These are phyloP conservation scores for Tipula vernalis DNA, from an alignment of 2,888 invertebrate genomes.

Conservation along the genomic window DNA sequence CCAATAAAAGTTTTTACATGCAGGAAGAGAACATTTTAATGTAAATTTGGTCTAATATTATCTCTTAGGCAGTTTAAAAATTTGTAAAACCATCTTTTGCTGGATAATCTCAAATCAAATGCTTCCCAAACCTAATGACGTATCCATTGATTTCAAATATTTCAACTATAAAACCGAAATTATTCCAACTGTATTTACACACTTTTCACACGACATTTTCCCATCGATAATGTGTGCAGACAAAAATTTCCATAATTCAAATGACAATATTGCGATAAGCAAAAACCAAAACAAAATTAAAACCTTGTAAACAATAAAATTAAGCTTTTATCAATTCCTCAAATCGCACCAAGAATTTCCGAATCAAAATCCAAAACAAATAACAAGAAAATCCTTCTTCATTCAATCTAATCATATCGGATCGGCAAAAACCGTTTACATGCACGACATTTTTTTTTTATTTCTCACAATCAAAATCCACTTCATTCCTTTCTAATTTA, in stretches of 20 bases:
- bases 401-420: not conserved
- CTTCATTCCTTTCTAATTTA: not conserved
- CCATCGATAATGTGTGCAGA: not conserved
- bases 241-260: not conserved
- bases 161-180: too few species aligned
- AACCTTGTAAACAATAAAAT: not conserved
- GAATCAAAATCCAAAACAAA: not conserved
- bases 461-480: not conserved
- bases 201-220: not conserved
- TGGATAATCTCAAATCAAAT: too few species aligned
- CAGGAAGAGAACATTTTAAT: too few species aligned
- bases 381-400: not conserved
- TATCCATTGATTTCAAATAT: too few species aligned
- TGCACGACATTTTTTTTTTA: not conserved
- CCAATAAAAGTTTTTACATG: too few species aligned
- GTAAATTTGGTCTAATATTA: too few species aligned
- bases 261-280: not conserved
- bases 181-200: too few species aligned
- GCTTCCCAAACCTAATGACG: too few species aligned
- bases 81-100: too few species aligned
- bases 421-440: not conserved
- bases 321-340: not conserved
- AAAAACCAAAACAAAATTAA: not conserved
- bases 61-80: too few species aligned
- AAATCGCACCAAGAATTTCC: not conserved